Base-by-base conservation (phyloP, 2,888 invertebrate genomes). In the Volucella bombylans region DNA sequence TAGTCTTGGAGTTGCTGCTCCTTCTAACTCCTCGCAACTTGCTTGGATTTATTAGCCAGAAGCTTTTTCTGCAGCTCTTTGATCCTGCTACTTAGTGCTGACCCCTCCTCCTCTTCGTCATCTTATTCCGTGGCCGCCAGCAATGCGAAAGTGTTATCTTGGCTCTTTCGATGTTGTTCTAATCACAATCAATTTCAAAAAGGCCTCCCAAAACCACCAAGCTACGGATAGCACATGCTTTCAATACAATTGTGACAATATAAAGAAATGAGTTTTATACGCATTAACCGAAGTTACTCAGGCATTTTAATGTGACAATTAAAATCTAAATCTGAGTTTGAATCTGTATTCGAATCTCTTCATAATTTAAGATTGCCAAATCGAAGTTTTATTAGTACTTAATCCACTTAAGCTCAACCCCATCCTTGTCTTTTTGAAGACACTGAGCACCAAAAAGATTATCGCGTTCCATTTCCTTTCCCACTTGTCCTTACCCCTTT, bases 331-430 rank as follows among this genome's bases (percentile, higher is more conserved):
- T 6, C 31, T 31, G 31, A 31, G 31, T 31, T 31, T 31, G 31
- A 6, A 31, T 31, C 31, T 31, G 31, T 6, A 31, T 6, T 31
- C 31, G 31, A 31, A 31, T 74, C 59, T 67, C 65, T 65, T 59
- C 50, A 67, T 67, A 67, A 74, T 62, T 74, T 49, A 67, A 74
- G 67, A 74, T 67, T 65, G 45, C 57, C 57, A 67, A 65, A 65
- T 43, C 50, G 41, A 18, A 43, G 38, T 59, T 57, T 45, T 18
- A 43, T 41, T 49, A 43, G 49, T 57, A 15, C 49, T 65, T 74
- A 67, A 67, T 59, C 65, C 67, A 59, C 74, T 67, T 45, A 57
- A 67, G 50, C 49, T 14, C 11, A 55, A n/a, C 49, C 14, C 8
- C 31, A 9, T 31, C 55, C 6, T n/a, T 31, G 2, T n/a, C 18